phyloP scores from a whole-genome alignment of 2,797 vertebrate species.

The Alexandromys oeconomus region DNA sequence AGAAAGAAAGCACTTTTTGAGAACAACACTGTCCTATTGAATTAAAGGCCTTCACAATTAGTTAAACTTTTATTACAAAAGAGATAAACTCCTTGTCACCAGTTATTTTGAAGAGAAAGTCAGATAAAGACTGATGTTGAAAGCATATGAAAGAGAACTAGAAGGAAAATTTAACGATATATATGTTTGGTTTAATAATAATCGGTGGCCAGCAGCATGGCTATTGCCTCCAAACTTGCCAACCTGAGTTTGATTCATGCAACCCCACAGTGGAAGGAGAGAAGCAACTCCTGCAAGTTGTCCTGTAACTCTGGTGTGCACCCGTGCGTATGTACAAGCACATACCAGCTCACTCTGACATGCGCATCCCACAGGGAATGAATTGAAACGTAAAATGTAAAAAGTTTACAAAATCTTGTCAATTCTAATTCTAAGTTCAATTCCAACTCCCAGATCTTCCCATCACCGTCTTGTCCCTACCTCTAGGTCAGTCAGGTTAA shows the following conservation, averaged over 20 bases:
- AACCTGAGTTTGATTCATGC: neutral
- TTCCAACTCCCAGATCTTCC: neutral
- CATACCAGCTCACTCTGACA: neutral
- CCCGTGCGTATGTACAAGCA: neutral
- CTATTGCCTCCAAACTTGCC: neutral
- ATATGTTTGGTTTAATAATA: neutral
- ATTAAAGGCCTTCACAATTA: slow-evolving; percentile 13
- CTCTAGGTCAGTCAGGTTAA: neutral
- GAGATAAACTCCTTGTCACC: neutral
- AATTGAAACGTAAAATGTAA: neutral
- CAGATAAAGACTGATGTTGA: neutral
- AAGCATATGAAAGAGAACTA: no score
- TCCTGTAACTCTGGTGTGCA: neutral
- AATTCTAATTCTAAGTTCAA: neutral
- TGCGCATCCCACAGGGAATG: neutral
- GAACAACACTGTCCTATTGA: neutral
- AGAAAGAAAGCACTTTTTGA: neutral
- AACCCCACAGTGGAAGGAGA: neutral
- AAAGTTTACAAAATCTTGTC: neutral
- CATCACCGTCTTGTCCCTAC: neutral
- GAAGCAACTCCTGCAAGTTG: neutral
- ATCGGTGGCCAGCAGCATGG: neutral
- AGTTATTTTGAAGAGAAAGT: slow-evolving; percentile 49
- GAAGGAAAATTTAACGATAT: slow-evolving; percentile 22
- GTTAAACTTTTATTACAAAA: slow-evolving; percentile 41